Evolutionary conservation across 2,797 vertebrate genomes (phyloP).

Genomic region (Cacajao melanocephalus): DNA sequence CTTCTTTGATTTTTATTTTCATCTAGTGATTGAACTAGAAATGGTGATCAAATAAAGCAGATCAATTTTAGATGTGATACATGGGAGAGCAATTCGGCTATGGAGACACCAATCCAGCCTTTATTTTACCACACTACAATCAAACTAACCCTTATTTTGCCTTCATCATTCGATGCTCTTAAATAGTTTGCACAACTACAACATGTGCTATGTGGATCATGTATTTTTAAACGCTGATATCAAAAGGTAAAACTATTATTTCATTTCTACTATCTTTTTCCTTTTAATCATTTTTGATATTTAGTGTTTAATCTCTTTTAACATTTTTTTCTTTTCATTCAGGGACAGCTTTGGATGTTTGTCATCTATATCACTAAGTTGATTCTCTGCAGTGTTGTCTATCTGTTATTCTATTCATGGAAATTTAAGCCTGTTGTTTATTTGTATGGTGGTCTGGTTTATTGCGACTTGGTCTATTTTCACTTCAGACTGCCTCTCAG

Average conservation of each 20-base stretch:
- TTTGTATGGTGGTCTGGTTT: not conserved
- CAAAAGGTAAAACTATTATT: not conserved
- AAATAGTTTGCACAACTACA: not conserved
- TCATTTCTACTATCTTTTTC: not conserved
- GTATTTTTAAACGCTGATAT: not conserved
- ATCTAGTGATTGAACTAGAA: not conserved
- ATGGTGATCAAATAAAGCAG: not conserved
- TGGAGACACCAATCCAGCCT: not conserved
- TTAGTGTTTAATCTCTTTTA: not conserved
- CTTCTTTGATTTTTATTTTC: not conserved
- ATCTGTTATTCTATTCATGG: not conserved
- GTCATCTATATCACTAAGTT: not conserved
- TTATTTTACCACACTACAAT: not conserved
- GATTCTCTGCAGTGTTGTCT: not conserved
- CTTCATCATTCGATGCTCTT: not conserved
- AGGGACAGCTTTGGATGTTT: not conserved
- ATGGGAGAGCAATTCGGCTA: not conserved
- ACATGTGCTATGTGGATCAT: not conserved
- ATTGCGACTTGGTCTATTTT: not conserved
- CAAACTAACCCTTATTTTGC: not conserved
- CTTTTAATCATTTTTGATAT: not conserved
- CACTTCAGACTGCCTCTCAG: fast-evolving
- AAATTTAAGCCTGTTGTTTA: not conserved
- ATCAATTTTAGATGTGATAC: not conserved
- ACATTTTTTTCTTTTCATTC: not conserved